Evolutionary conservation across 2,888 invertebrate species (phyloP).

Genomic region (Heterodera filipjevi): DNA sequence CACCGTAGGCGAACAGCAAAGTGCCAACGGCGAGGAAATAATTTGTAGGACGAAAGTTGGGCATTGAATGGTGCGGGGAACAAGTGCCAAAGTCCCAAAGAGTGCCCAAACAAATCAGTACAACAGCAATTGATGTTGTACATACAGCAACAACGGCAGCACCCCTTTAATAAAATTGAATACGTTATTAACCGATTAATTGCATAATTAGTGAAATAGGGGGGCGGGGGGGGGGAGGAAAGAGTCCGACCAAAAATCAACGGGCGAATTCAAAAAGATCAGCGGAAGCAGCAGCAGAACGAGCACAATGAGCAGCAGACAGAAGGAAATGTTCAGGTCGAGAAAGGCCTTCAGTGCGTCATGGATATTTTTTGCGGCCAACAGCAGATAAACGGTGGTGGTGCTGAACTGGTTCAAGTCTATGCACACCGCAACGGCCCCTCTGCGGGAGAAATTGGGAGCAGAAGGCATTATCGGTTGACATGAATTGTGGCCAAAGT

Average conservation of each 20-base stretch:
- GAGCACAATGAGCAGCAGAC: constrained; percentile 50
- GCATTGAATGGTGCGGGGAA: constrained; percentile 22
- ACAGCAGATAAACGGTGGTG: constrained; percentile 56
- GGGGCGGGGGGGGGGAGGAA: too few relatives aligned
- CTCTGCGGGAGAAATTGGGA: neutral
- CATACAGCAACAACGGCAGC: constrained; percentile 18
- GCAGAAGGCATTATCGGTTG: neutral
- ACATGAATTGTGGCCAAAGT: neutral
- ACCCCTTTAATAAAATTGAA: constrained; percentile 19
- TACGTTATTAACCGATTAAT: neutral
- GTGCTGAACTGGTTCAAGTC: constrained; percentile 59
- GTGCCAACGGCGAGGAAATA: constrained; percentile 42
- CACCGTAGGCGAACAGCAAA: constrained; percentile 44
- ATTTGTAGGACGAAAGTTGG: constrained; percentile 35
- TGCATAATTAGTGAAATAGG: constrained; percentile 12
- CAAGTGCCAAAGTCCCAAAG: constrained; percentile 36
- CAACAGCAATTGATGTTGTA: constrained; percentile 29
- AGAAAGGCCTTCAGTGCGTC: constrained; percentile 52
- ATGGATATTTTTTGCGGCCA: constrained; percentile 60
- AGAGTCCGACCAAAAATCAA: constrained; percentile 59
- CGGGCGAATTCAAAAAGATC: constrained; percentile 58
- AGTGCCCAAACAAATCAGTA: constrained; percentile 36
- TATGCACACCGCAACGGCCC: constrained; percentile 52
- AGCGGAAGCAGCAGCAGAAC: constrained; percentile 55
- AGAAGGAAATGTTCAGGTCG: constrained; percentile 44